Evolutionary conservation across 2,888 invertebrate genomes (phyloP).

Genomic region (Campaea margaritaria): DNA sequence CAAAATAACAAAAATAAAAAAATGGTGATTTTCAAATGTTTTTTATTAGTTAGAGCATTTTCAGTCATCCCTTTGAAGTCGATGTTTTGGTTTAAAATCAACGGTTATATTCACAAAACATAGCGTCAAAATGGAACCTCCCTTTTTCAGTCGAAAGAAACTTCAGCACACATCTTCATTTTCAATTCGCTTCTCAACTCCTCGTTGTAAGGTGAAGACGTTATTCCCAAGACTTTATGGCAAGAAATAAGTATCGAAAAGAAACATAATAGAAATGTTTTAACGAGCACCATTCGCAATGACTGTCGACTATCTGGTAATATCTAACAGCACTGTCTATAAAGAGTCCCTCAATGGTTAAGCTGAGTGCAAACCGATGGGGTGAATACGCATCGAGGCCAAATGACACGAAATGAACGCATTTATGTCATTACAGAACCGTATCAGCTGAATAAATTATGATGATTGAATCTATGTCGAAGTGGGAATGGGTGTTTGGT

Average conservation of each 20-base stretch:
- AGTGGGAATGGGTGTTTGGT: constrained; percentile 4
- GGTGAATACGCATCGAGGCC: constrained; percentile 24
- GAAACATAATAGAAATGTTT: constrained; percentile 65
- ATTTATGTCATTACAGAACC: constrained; percentile 34
- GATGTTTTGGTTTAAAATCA: too few species aligned
- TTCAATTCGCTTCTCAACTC: background rate
- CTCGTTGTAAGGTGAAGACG: constrained; percentile 42
- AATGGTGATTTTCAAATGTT: too few species aligned
- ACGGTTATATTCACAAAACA: too few species aligned
- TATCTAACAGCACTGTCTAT: constrained; percentile 46
- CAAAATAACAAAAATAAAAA: too few species aligned
- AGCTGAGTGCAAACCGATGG: constrained; percentile 43
- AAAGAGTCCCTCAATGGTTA: constrained; percentile 50
- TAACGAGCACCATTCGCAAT: constrained; percentile 52
- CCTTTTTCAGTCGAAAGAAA: too few species aligned
- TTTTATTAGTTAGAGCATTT: too few species aligned
- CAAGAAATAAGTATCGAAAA: constrained; percentile 64
- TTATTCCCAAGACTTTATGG: constrained; percentile 66
- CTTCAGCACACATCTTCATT: background rate
- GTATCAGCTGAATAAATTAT: constrained; percentile 29
- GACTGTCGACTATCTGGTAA: constrained; percentile 7
- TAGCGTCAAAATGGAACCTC: too few species aligned
- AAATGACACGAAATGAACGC: constrained; percentile 34
- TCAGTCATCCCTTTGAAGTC: too few species aligned
- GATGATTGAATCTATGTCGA: constrained; percentile 20